Evolutionary conservation across 2,797 vertebrate genomes (phyloP), one percentile per base, ranked within the genome.

Genomic region (Poeciliopsis presidionis): DNA sequence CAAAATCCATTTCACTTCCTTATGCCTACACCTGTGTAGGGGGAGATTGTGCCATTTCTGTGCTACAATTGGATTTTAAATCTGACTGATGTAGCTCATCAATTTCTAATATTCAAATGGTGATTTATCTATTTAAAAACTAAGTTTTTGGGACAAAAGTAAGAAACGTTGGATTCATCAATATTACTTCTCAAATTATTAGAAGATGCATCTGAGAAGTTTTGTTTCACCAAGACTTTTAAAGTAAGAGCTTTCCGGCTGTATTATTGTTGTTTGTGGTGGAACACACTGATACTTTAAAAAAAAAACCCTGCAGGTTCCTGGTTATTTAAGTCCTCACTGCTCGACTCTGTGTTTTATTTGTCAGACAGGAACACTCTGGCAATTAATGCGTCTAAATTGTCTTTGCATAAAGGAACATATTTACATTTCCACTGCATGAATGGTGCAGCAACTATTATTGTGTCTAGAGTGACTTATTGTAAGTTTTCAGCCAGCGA

Each of bases 401-500:
- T 71, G 86, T 88, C 82, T 90, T 77, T 87, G 82, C 74, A 47
- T 76, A 28, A 71, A 71, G 74, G 81, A 72, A 88, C 83, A 78
- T 85, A 90, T 92, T 90, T 86, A 87, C 76, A 87, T 91, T 88
- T 90, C 72, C 73, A 47, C 72, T 73, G 83, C 84, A 85, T 83
- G 82, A 79, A 90, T 86, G 89, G 75, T 77, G 78, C 79, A 73
- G 75, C 80, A 90, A 89, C 86, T 88, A 92, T 89, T 85, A 87
- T 78, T 77, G 80, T 83, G 82, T 91, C 90, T 76, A 41, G 59
- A 82, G 85, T 92, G 91, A 93, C 89, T 92, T 91, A 91, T 91
- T 83, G 87, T 46, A 77, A 84, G 83, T 92, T 88, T 90, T 77
- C 81, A 82, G 85, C 84, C 82, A 84, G 74, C 39, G 74, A 73